These are phyloP conservation scores for Psilopogon haemacephalus DNA, from an alignment of 2,113 vertebrate species.

Conservation along the genomic window DNA sequence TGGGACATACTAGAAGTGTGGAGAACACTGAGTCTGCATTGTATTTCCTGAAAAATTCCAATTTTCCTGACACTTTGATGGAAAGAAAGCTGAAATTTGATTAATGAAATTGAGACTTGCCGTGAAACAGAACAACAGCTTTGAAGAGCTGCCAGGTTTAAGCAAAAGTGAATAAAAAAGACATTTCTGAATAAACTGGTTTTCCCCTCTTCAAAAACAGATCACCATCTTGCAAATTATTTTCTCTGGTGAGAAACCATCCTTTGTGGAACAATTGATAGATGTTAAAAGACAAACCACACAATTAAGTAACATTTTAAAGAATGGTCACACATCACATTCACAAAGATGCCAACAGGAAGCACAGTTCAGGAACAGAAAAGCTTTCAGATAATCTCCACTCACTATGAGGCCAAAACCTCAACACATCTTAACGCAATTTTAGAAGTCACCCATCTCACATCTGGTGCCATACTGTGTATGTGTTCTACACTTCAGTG, in stretches of 20 bases:
- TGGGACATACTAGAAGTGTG: not conserved
- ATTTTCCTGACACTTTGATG: not conserved
- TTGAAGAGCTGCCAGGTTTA: conserved; percentile 57
- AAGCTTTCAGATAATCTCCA: conserved; percentile 44
- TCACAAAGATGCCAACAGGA: conserved; percentile 32
- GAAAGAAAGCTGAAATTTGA: conserved; percentile 28
- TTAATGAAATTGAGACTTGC: conserved; percentile 10
- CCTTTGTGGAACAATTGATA: not conserved
- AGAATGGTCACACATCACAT: conserved; percentile 21
- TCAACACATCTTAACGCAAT: conserved; percentile 46
- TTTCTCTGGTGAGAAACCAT: conserved; percentile 27
- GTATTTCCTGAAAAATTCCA: conserved; percentile 11
- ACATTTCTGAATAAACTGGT: conserved; percentile 6
- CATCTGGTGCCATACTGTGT: not conserved
- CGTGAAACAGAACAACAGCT: not conserved
- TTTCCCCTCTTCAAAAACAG: conserved; percentile 14
- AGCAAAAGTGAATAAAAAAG: conserved; percentile 28
- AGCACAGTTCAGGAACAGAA: conserved; percentile 41
- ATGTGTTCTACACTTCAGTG: not conserved
- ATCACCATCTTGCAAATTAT: not conserved
- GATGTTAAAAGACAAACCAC: conserved; percentile 12
- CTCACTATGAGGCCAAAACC: conserved; percentile 17
- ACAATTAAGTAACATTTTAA: not conserved
- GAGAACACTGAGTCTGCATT: not conserved
- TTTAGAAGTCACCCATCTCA: not conserved